Evolutionary conservation across 2,797 vertebrate species (phyloP), one percentile per base, ranked within the genome.

Genomic region (Rhyacichthys aspro): DNA sequence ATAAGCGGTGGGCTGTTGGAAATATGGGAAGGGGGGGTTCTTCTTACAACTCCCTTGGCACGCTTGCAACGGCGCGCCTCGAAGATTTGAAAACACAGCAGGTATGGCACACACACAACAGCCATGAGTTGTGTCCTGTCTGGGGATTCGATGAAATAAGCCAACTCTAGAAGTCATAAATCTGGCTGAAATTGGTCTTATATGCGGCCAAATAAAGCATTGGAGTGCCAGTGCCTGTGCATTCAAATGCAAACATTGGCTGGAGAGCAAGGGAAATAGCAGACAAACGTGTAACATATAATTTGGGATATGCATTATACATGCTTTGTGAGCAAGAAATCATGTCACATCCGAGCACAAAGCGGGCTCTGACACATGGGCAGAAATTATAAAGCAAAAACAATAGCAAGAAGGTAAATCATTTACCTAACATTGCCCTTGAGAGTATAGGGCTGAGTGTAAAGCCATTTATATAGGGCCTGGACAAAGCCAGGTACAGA

Each of bases 251-350:
- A 78, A 71, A 64, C 68, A 76, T 59, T 45, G 59, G 42, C 39
- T 53, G 55, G 37, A 42, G 36, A 53, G 50, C 59, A 45, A 58
- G 57, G 17, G 11, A 16, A 18, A 23, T 38, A n/a, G 57, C 47
- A 82, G 63, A 82, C 69, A 74, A 77, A 82, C 82, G 78, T 79
- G 73, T 72, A 81, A 77, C 73, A 72, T 74, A 79, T 86, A 80
- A 89, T 86, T 90, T 86, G 73, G 70, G 74, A 67, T 75, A 89
- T 88, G 84, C 76, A 89, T 92, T 87, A 88, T 81, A 81, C 80
- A 88, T 87, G 86, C 44, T 59, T 63, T 68, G 66, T 39, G 76
- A 78, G 78, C 79, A 73, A 74, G 72, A 78, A 83, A 86, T 85
- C 81, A 81, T 63, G 67, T 83, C 74, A 78, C 70, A 56, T 1